phyloP scores from a whole-genome alignment of 1,140 invertebrate species.

The Drosophila pachea region DNA sequence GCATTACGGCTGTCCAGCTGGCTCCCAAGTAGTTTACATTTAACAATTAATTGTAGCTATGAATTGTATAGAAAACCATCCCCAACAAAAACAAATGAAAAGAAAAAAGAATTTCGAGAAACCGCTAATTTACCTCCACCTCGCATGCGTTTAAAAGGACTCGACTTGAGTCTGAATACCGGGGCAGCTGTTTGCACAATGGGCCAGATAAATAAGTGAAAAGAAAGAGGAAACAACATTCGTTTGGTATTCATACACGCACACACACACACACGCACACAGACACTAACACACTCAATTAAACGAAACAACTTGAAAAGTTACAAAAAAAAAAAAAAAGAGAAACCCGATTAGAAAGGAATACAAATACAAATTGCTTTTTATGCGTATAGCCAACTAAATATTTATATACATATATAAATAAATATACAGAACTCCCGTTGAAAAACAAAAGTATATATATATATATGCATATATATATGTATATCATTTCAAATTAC shows the following conservation, averaged over 20 bases:
- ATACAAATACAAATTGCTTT: constrained; percentile 57
- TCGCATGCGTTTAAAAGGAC: constrained; percentile 26
- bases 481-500: constrained; percentile 1
- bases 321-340: constrained; percentile 47
- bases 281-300: constrained; percentile 51
- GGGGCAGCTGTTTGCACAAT: constrained; percentile 29
- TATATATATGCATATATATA: too few species aligned
- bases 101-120: constrained; percentile 4
- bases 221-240: constrained; percentile 17
- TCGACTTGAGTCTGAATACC: background rate
- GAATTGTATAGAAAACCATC: background rate
- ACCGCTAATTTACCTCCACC: constrained; percentile 55
- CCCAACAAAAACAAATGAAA: background rate
- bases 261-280: constrained; percentile 1
- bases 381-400: constrained; percentile 58
- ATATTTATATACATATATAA: constrained; percentile 43
- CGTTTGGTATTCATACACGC: background rate
- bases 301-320: constrained; percentile 72
- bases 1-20: constrained; percentile 4
- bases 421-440: constrained; percentile 18
- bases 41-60: background rate
- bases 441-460: constrained; percentile 12
- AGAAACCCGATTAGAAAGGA: background rate
- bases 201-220: constrained; percentile 1
- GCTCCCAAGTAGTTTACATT: background rate